Percentiles rank a stretch among this genome's conserved stretches.
Evolutionary conservation across 2,113 vertebrate genomes (phyloP).

Genomic region (Apteryx mantelli): DNA sequence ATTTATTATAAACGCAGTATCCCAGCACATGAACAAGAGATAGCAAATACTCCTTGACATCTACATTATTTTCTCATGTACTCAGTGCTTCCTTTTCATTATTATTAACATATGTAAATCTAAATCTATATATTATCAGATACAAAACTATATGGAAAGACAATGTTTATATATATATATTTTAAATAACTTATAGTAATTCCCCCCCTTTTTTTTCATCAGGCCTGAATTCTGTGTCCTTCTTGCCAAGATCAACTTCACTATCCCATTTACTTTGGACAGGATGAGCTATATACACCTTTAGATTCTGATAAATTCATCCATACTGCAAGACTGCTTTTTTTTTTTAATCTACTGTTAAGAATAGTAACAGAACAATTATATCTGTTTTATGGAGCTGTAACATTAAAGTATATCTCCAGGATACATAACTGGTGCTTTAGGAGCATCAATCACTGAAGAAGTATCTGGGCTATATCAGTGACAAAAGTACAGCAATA

Average conservation of each 20-base stretch:
- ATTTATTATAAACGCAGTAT: slow-evolving; percentile 9
- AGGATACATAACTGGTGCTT: background rate
- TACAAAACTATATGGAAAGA: background rate
- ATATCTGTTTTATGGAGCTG: background rate
- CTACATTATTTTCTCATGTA: background rate
- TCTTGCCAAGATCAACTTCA: background rate
- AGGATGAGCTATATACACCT: background rate
- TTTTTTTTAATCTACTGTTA: background rate
- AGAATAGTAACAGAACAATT: slow-evolving; percentile 26
- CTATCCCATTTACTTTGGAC: background rate
- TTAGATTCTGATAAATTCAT: background rate
- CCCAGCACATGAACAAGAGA: background rate
- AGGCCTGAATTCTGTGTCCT: background rate
- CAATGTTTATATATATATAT: background rate
- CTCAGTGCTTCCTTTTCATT: background rate
- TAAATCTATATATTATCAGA: background rate
- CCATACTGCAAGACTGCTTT: background rate
- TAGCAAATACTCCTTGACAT: background rate
- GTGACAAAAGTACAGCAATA: background rate
- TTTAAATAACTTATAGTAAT: background rate
- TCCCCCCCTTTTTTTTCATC: background rate
- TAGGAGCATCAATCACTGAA: slow-evolving; percentile 1
- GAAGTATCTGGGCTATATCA: background rate
- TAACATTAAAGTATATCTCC: background rate
- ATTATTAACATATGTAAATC: background rate